phyloP scores from a whole-genome alignment of 2,888 invertebrate species.

The Omphaloscelis lunosa region DNA sequence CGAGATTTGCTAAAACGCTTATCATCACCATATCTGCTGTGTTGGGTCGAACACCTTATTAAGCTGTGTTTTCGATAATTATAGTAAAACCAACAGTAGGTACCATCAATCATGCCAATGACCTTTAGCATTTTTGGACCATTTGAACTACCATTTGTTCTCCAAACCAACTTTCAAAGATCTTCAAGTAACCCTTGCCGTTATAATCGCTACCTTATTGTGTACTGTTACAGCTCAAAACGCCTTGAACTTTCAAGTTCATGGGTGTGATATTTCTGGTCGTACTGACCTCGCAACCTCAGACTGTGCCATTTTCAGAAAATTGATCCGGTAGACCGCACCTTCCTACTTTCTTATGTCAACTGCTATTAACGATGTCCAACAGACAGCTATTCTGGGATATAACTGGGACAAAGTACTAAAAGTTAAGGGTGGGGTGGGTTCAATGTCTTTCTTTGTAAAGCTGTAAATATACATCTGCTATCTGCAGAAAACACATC shows the following conservation, averaged over 20 bases:
- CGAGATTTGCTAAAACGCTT: conserved; percentile 49
- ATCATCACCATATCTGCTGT: conserved; percentile 52
- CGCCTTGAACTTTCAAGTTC: conserved; percentile 58
- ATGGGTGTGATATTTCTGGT: conserved; percentile 62
- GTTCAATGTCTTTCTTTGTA: conserved; percentile 45
- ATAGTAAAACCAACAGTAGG: conserved; percentile 73
- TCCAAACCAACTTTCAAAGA: conserved; percentile 66
- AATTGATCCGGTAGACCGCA: conserved; percentile 75
- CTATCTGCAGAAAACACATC: conserved; percentile 6
- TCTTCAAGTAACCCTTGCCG: conserved; percentile 55
- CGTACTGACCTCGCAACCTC: conserved; percentile 78
- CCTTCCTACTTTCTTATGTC: conserved; percentile 77
- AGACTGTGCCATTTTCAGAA: conserved; percentile 79
- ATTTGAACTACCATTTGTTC: conserved; percentile 74
- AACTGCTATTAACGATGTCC: conserved; percentile 66
- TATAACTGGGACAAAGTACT: conserved; percentile 40
- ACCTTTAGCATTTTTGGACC: conserved; percentile 79
- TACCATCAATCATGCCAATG: conserved; percentile 79
- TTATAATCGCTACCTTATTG: conserved; percentile 65
- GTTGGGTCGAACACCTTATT: conserved; percentile 70
- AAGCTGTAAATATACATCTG: conserved; percentile 49
- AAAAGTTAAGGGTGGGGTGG: conserved; percentile 35
- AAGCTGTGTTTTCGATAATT: conserved; percentile 57
- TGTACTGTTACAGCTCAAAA: conserved; percentile 51
- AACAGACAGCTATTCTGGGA: conserved; percentile 58